Evolutionary conservation across 2,888 invertebrate species (phyloP).

Genomic region (Adineta ricciae): DNA sequence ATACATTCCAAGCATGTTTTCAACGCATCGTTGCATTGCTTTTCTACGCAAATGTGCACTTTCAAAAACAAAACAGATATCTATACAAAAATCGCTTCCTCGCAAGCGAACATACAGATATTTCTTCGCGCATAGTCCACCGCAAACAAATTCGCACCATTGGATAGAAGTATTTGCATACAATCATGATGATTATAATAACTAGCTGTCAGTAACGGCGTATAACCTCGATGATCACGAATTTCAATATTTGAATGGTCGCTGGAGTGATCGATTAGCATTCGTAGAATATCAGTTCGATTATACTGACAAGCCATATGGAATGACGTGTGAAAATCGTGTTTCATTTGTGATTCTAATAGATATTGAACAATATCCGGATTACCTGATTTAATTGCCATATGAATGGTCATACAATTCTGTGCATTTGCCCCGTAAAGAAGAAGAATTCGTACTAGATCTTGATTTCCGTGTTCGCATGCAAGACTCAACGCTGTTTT

Average conservation of each 20-base stretch:
- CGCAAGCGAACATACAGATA: not conserved
- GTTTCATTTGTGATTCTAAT: not conserved
- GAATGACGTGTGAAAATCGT: not conserved
- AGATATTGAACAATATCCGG: not conserved
- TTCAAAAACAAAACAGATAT: not conserved
- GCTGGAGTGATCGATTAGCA: not conserved
- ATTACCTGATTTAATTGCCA: not conserved
- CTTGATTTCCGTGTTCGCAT: not conserved
- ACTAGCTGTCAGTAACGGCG: conserved; percentile 6
- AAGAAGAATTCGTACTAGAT: not conserved
- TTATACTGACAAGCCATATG: conserved; percentile 3
- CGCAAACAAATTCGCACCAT: not conserved
- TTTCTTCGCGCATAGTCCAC: not conserved
- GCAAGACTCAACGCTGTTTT: not conserved
- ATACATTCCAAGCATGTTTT: not conserved
- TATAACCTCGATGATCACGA: not conserved
- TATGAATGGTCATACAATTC: not conserved
- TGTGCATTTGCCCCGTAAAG: not conserved
- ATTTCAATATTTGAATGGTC: not conserved
- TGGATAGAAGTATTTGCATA: not conserved
- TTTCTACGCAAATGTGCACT: not conserved
- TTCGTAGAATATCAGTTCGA: not conserved
- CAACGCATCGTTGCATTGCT: not conserved
- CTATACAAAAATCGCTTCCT: not conserved
- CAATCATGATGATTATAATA: not conserved